Evolutionary conservation across 2,797 vertebrate genomes (phyloP).

Genomic region (Craterocephalus amniculus): DNA sequence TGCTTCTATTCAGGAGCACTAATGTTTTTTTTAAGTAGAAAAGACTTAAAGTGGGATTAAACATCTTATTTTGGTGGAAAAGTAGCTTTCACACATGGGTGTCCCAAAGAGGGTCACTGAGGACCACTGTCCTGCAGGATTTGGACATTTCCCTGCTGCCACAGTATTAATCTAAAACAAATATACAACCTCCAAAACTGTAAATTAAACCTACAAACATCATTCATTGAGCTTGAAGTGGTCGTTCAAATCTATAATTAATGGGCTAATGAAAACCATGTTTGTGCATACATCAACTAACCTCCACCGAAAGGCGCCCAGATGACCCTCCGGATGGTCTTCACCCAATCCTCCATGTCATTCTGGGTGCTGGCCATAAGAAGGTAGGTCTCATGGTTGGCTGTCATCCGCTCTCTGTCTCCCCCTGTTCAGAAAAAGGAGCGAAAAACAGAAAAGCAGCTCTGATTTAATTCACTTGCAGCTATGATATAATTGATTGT

Average conservation of each 20-base stretch:
- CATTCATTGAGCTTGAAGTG: not conserved
- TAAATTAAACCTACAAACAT: not conserved
- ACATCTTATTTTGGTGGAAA: not conserved
- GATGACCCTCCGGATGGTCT: conserved; percentile 96
- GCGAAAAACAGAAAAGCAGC: not conserved
- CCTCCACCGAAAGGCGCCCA: conserved; percentile 99
- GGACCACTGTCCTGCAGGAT: no score
- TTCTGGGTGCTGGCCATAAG: conserved; percentile 99
- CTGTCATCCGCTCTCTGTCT: conserved; percentile 97
- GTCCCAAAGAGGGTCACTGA: no score
- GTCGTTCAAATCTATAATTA: not conserved
- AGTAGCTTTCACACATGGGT: not conserved
- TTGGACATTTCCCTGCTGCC: no score
- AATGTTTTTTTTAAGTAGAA: not conserved
- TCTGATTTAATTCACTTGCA: not conserved
- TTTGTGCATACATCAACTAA: conserved; percentile 83
- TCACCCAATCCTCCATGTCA: conserved; percentile 99
- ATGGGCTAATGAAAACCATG: not conserved
- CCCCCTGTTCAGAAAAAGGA: conserved; percentile 82
- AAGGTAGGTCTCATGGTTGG: conserved; percentile 98
- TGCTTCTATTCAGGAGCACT: not conserved
- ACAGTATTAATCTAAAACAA: not conserved
- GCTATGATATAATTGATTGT: not conserved
- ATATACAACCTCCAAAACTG: not conserved
- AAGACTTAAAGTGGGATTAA: not conserved